Percentiles rank a stretch among this genome's conserved stretches.
phyloP scores from a whole-genome alignment of 2,113 vertebrate species.

The Cromileptes altivelis region DNA sequence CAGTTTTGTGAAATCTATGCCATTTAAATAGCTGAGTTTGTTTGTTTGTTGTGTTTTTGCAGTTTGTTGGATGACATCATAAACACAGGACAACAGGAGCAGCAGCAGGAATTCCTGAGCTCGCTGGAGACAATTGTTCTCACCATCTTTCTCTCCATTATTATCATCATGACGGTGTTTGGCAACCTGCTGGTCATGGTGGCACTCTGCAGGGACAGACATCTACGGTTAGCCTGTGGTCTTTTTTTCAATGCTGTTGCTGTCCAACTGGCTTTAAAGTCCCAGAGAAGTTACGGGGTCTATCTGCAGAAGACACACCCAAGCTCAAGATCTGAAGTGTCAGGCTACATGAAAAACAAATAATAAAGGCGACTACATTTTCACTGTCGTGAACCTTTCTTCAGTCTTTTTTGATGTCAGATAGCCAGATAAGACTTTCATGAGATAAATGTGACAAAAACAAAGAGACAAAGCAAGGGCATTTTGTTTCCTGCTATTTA shows the following conservation, averaged over 20 bases:
- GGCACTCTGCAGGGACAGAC: conserved; percentile 87
- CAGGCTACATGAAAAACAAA: neutral
- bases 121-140: conserved; percentile 78
- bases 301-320: neutral
- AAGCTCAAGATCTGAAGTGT: too few species aligned
- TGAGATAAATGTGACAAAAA: neutral
- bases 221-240: conserved; percentile 81
- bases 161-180: conserved; percentile 86
- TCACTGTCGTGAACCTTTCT: neutral
- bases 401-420: too few species aligned
- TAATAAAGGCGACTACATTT: neutral
- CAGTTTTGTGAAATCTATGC: too few species aligned
- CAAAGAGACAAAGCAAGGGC: neutral
- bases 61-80: conserved; percentile 80
- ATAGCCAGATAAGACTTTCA: too few species aligned
- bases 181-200: conserved; percentile 89
- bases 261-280: neutral
- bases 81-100: conserved; percentile 60
- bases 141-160: conserved; percentile 81
- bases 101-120: conserved; percentile 67
- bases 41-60: conserved; percentile 3
- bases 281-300: neutral
- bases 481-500: neutral
- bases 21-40: neutral
- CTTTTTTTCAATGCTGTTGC: neutral